phyloP scores from a whole-genome alignment of 2,113 vertebrate species.

The Rhea pennata region DNA sequence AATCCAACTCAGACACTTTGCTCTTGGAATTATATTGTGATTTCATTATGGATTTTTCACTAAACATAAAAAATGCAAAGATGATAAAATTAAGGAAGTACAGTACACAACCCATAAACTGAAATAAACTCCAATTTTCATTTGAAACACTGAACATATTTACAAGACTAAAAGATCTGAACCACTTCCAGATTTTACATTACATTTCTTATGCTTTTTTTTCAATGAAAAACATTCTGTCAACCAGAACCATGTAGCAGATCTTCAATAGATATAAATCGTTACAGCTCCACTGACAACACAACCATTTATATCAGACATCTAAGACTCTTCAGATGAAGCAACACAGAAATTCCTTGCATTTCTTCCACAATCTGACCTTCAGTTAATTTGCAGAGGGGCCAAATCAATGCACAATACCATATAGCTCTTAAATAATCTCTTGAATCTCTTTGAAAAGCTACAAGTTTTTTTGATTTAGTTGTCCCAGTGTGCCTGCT shows the following conservation, averaged over 20 bases:
- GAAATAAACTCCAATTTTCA: background rate
- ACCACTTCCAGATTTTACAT: background rate
- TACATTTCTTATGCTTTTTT: background rate
- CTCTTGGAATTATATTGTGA: background rate
- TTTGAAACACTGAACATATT: background rate
- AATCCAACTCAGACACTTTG: background rate
- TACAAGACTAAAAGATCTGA: background rate
- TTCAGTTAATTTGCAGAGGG: background rate
- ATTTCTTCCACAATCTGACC: background rate
- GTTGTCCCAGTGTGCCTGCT: background rate
- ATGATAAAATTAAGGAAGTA: background rate
- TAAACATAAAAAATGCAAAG: background rate
- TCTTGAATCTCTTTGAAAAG: background rate
- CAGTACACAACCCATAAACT: background rate
- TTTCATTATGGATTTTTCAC: background rate
- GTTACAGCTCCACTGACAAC: background rate
- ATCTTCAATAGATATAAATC: background rate
- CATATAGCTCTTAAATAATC: background rate
- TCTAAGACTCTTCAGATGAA: background rate
- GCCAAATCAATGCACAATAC: background rate
- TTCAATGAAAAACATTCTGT: background rate
- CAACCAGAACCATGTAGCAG: background rate
- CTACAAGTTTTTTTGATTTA: background rate
- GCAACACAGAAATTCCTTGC: background rate
- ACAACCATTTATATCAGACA: background rate